Evolutionary conservation across 2,113 vertebrate species (phyloP).

Genomic region (Podilymbus podiceps): DNA sequence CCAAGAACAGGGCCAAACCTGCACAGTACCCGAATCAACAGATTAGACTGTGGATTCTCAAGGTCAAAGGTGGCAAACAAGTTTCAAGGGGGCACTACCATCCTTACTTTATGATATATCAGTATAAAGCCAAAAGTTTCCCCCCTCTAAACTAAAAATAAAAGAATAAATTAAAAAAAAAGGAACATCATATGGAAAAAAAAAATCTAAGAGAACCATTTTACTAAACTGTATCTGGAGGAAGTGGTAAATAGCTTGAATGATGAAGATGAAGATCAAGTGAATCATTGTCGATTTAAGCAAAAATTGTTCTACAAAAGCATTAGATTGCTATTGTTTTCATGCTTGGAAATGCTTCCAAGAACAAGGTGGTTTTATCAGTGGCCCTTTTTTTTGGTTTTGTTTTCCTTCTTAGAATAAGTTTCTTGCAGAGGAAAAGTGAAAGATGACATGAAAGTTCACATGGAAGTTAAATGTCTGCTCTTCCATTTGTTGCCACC

Average conservation of each 20-base stretch:
- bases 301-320: background rate
- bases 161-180: background rate
- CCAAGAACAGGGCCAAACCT: background rate
- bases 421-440: background rate
- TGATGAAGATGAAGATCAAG: background rate
- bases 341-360: background rate
- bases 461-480: background rate
- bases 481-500: background rate
- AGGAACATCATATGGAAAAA: background rate
- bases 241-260: background rate
- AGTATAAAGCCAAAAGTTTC: background rate
- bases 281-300: background rate
- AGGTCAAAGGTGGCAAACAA: background rate
- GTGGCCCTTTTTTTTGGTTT: too few species aligned
- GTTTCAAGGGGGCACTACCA: background rate
- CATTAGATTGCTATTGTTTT: background rate
- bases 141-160: background rate
- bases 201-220: background rate
- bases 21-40: background rate
- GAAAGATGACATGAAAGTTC: background rate
- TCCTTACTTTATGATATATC: background rate
- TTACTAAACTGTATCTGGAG: background rate
- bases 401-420: background rate
- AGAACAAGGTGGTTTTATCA: background rate
- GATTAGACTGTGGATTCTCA: background rate